These are phyloP conservation scores for Anoplophora glabripennis DNA, from an alignment of 1,140 invertebrate species.

Conservation along the genomic window DNA sequence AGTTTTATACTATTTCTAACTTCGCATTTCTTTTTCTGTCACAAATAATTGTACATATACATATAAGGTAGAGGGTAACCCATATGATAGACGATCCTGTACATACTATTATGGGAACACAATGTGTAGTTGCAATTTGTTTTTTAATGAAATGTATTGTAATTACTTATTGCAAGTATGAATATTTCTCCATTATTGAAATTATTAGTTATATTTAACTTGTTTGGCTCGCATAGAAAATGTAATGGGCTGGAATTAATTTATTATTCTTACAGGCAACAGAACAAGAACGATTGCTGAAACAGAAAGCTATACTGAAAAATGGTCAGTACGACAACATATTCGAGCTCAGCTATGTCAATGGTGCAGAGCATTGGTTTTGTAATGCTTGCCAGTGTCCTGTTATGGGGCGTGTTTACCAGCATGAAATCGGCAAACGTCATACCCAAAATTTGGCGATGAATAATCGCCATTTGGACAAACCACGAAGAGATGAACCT, in stretches of 20 bases:
- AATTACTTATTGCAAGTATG: not conserved
- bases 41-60: too few species aligned
- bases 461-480: conserved; percentile 13
- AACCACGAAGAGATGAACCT: conserved; percentile 1
- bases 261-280: conserved; percentile 32
- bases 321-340: conserved; percentile 41
- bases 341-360: conserved; percentile 40
- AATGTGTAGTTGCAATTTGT: too few species aligned
- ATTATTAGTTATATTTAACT: not conserved
- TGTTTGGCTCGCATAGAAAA: conserved; percentile 9
- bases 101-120: too few species aligned
- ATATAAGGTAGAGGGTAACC: too few species aligned
- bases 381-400: conserved; percentile 45
- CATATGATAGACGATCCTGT: too few species aligned
- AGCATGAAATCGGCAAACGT: conserved; percentile 44
- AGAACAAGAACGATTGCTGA: conserved; percentile 41
- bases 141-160: not conserved
- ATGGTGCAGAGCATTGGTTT: conserved; percentile 44
- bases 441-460: conserved; percentile 29
- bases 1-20: too few species aligned
- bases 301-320: conserved; percentile 36
- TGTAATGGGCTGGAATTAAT: conserved; percentile 6
- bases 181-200: not conserved
- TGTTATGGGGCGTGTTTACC: conserved; percentile 44
- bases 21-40: too few species aligned